Base-by-base conservation (phyloP, 2,888 invertebrate genomes). In the Steinernema carpocapsae region DNA sequence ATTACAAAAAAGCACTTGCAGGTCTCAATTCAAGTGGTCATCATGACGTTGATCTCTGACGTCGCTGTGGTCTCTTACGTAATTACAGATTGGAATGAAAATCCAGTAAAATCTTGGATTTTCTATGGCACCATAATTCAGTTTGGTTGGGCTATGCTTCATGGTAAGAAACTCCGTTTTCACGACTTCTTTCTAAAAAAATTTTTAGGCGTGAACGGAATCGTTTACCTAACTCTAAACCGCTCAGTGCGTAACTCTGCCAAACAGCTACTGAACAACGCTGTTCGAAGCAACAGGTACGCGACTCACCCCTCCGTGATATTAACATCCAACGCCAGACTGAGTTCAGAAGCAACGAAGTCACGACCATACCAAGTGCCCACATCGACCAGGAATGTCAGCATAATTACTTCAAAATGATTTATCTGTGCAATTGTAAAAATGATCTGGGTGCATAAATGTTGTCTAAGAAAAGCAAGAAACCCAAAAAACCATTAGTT, bases 21-120 rank as follows among this genome's bases (percentile, higher is more conserved):
- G 64, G 64, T 64, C 32, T 64, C 64, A 17, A 64, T 64, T 17
- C 64, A 64, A 64, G 64, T 64, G 17, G 64, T 64, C 32, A 64
- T 64, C 17, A 64, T 64, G 64, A 32, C 64, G 32, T 6, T 64
- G 12, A 64, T 64, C 64, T 29, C 64, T 2, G 64, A 64, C 32
- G 17, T 64, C 17, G 24, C 64, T 14, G 64, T 64, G 1, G 32
- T 64, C 14, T 64, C 64, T 1, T 64, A 64, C 64, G 64, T 64
- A 1, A 29, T 64, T 4, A 32, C 64, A 29, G 64, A 64, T 32
- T 64, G 64, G 64, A 19, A 64, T 1, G 64, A 26, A 2, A 64
- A 64, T 17, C 64, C 64, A 1, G 29, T 64, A 4, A 64, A 64
- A 32, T 29, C 3, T 14, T 64, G 64, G 64, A 32, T 64, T 1